A percentile compares a stretch with the other conserved stretches of the same genome.
phyloP scores from a whole-genome alignment of 2,113 vertebrate species.

The Antigone vipio region DNA sequence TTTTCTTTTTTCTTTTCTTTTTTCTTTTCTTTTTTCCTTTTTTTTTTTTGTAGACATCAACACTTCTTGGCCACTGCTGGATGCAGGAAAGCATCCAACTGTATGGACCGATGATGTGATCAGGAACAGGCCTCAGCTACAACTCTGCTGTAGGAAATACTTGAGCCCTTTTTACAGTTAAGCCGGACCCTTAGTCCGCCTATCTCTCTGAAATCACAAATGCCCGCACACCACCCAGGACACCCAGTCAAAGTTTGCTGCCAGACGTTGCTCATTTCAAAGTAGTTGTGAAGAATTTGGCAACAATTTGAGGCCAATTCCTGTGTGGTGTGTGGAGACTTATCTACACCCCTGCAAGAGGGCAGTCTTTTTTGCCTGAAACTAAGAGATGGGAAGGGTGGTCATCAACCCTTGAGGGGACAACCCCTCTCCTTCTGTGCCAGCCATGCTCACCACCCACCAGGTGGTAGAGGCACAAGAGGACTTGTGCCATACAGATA shows the following conservation, averaged over 20 bases:
- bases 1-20: background rate
- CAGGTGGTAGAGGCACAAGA: background rate
- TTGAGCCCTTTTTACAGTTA: background rate
- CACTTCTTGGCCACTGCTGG: background rate
- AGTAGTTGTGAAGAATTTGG: background rate
- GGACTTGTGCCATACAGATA: accelerated
- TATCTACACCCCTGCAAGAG: background rate
- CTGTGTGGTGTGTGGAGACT: accelerated
- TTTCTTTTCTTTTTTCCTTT: too few relatives aligned
- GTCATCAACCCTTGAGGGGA: background rate
- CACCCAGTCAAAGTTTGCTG: background rate
- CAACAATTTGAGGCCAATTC: background rate
- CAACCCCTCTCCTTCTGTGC: background rate
- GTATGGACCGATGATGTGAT: background rate
- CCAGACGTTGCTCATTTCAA: background rate
- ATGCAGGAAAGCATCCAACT: slow-evolving; percentile 4
- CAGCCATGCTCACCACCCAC: background rate
- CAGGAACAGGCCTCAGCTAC: background rate
- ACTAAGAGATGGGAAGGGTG: accelerated
- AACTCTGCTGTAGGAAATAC: background rate
- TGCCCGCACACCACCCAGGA: background rate
- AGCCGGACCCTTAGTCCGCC: background rate
- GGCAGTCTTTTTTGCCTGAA: background rate
- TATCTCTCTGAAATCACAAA: background rate
- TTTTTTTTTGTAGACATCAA: background rate